Conservation (phyloP, 2,797 vertebrate species). For the Sarcoramphus papa region DNA sequence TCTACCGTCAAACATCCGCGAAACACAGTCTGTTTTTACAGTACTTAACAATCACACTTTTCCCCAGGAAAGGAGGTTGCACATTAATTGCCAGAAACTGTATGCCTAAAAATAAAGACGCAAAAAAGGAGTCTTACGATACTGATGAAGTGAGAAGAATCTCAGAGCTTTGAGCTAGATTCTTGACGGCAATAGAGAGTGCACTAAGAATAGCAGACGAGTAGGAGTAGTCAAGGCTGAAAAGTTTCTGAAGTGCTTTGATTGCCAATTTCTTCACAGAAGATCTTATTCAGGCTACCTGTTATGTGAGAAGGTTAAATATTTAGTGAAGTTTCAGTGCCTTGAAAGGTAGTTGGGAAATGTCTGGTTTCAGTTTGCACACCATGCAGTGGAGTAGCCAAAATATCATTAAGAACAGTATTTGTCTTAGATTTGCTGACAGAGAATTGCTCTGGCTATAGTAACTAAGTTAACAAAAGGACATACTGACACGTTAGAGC, state of each 20-base stretch:
- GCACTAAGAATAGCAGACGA: slow-evolving; percentile 64
- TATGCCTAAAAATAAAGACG: slow-evolving; percentile 58
- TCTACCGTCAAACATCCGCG: not conserved
- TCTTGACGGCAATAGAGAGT: slow-evolving; percentile 52
- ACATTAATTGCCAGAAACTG: slow-evolving; percentile 49
- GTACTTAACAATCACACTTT: slow-evolving; percentile 9
- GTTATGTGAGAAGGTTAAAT: slow-evolving; percentile 1
- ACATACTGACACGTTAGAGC: not conserved
- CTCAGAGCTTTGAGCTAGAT: slow-evolving; percentile 54
- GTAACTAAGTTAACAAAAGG: not conserved
- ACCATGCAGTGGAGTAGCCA: not conserved
- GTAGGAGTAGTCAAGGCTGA: slow-evolving; percentile 68
- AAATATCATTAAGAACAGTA: not conserved
- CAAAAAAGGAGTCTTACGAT: slow-evolving; percentile 43
- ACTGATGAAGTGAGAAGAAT: slow-evolving; percentile 60
- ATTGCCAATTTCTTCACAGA: slow-evolving; percentile 26
- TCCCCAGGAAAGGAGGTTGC: slow-evolving; percentile 3
- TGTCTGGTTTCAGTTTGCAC: not conserved
- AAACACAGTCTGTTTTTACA: not conserved
- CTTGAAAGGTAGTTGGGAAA: not conserved
- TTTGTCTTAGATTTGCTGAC: not conserved
- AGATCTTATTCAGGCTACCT: slow-evolving; percentile 48
- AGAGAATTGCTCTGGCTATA: not conserved
- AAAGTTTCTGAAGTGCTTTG: slow-evolving; percentile 65
- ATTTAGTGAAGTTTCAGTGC: not conserved